Conservation (phyloP, 2,888 invertebrate genomes). For the Adineta ricciae region DNA sequence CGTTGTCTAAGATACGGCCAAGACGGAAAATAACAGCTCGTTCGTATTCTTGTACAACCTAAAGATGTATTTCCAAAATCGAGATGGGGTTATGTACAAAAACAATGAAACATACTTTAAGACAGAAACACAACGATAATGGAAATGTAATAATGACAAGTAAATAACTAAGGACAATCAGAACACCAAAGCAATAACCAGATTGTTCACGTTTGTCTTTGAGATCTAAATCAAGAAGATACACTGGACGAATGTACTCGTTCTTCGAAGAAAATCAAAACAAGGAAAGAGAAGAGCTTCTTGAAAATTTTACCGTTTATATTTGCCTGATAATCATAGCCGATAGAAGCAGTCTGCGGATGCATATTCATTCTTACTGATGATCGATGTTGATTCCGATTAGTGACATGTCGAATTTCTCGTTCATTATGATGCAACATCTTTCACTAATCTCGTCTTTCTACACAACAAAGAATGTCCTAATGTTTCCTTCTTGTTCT, state of each 20-base stretch:
- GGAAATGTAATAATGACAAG: slow-evolving; percentile 33
- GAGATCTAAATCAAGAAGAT: background rate
- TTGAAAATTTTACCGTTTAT: background rate
- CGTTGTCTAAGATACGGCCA: slow-evolving; percentile 86
- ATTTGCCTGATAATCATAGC: background rate
- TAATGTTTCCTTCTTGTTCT: background rate
- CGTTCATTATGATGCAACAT: background rate
- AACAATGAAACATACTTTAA: slow-evolving; percentile 19
- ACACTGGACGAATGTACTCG: too few species aligned
- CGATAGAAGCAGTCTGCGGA: background rate
- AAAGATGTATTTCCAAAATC: background rate
- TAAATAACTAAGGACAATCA: slow-evolving; percentile 3
- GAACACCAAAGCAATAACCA: background rate
- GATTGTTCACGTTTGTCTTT: slow-evolving; percentile 12
- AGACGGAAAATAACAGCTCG: slow-evolving; percentile 80
- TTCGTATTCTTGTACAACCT: slow-evolving; percentile 72
- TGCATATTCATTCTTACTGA: background rate
- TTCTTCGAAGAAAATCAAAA: too few species aligned
- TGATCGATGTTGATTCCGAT: background rate
- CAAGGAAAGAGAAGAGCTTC: too few species aligned
- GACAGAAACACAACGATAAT: slow-evolving; percentile 29
- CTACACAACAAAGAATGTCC: background rate
- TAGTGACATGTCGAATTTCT: background rate
- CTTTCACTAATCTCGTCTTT: background rate
- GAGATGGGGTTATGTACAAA: background rate